Base-by-base conservation (phyloP, 1,140 invertebrate genomes). In the Tetramorium alpestre region DNA sequence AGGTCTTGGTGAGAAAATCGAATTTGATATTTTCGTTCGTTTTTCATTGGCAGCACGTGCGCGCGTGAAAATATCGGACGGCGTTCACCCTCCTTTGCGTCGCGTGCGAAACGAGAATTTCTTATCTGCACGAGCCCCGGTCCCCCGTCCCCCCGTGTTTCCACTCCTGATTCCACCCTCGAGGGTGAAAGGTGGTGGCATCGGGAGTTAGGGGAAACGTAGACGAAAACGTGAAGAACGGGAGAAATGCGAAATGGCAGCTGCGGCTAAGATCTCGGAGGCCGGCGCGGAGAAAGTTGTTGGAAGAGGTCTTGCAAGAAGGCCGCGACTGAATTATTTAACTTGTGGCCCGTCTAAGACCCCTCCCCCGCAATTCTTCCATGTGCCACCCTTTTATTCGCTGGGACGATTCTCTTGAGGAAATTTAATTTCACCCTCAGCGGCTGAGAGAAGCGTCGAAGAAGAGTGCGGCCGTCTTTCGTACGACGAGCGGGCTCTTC, bases 311-410 rank as follows among this genome's bases (percentile, higher is more conserved):
- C 65, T 78, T 84, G 78, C 88, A 28, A 64, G 78, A 58, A 85
- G 58, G 58, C 86, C 76, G 80, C 90, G 84, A 89, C 87, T 93
- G 90, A 93, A 93, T 93, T 92, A 93, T 93, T 93, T 92, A 92
- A 92, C 73, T 91, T 82, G 67, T 67, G 77, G 56, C 72, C 85
- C 64, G 64, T 76, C 84, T 75, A 51, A 88, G 72, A 67, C 62
- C 73, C 28, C 58, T 18, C 64, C 67, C 73, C 47, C 80, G 33
- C 67, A 51, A 51, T 44, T 69, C 54, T 67, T 62, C 58, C 38
- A 25, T 86, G 54, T 44, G 25, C 80, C 85, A 47, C 47, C 58
- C 49, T 87, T 78, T 72, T 87, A 60, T 77, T 88, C 86, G 16
- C 11, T 8, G 65, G 64, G 49, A 56, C 54, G 67, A 87, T 58